Evolutionary conservation across 2,797 vertebrate genomes (phyloP), one percentile per base, ranked within the genome.

Genomic region (Lithobates pipiens): DNA sequence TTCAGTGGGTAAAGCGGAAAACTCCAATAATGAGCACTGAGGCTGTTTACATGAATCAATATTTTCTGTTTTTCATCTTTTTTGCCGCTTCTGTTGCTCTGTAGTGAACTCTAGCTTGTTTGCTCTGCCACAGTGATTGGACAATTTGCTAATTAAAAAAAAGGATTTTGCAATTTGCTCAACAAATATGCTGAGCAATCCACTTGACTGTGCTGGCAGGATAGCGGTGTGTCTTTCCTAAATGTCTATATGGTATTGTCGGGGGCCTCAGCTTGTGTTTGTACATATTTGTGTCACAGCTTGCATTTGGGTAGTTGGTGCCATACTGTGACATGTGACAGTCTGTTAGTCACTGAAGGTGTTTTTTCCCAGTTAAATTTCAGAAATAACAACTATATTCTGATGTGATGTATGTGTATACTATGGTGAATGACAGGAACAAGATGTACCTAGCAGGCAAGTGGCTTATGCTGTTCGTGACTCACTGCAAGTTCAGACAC

Each of bases 91-190:
- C 18, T 80, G 67, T 71, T 61, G 29, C 54, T 80, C 44, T 50
- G 21, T 68, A 70, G 77, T 80, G 65, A 70, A 70, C 67, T 44
- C 10, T 23, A 32, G 42, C 65, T 34, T 80, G 68, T 72, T 80
- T 57, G 42, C 46, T 80, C 70, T 23, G 23, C 67, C 39, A n/a
- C 68, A 71, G 68, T 57, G 78, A 80, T 61, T 80, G 70, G 68
- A 80, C 67, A 80, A 61, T 80, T 70, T 71, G 78, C 29, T 71
- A 80, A 80, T 80, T 80, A 80, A 72, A 80, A 80, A 11, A 57
- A 80, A 80, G 32, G 65, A 80, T 72, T 71, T 71, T 54, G 44
- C 29, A 18, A 80, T 71, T 71, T 80, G 44, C 46, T 57, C 16
- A 39, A 72, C 68, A 54, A 36, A 80, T 72, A 80, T 23, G 39